Evolutionary conservation across 2,888 invertebrate species (phyloP), one percentile per base, ranked within the genome.

Genomic region (Lepidochitona cinerea): DNA sequence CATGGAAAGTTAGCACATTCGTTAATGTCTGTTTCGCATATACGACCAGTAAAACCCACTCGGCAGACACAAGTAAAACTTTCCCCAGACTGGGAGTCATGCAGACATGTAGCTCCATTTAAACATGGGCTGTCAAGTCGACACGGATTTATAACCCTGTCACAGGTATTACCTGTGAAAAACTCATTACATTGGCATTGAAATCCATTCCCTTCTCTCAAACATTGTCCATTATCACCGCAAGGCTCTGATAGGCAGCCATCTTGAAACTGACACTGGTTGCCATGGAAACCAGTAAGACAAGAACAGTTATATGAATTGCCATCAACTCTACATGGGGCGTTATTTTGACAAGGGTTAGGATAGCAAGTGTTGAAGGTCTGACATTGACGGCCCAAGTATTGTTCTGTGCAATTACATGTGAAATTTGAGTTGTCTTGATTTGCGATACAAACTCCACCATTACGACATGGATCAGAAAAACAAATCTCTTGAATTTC

Each of bases 1-100:
- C 98, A 98, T 0, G 97, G 98, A 90, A 96, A 96, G 23, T 96
- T 96, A 90, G 96, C 96, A 91, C 98, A 98, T 91, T 98, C 98
- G 92, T 98, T 97, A 83, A 97, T 96, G 92, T 98, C 84, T 7
- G 74, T 77, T 70, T 85, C 85, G 77, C 88, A 88, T 9, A 76
- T 70, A 9, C 67, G 32, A 12, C 88, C 88, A n/a, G 75, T 76
- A 67, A 78, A 86, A n/a, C 88, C 88, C 23, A 76, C 73, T 7
- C 71, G 66, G 79, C 87, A 87, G 33, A 68, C 53, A 72, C 84
- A 84, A 9, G 37, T 69, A 70, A 78, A 84, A 7, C 54, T 52
- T 18, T 53, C 23, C n/a, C 64, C 64, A 66, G 71, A 35, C 23
- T 77, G 72, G 26, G 65, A 41, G 33, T 84, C 81, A 54, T 73